Evolutionary conservation across 2,113 vertebrate species (phyloP).

Genomic region (Ciconia maguari): DNA sequence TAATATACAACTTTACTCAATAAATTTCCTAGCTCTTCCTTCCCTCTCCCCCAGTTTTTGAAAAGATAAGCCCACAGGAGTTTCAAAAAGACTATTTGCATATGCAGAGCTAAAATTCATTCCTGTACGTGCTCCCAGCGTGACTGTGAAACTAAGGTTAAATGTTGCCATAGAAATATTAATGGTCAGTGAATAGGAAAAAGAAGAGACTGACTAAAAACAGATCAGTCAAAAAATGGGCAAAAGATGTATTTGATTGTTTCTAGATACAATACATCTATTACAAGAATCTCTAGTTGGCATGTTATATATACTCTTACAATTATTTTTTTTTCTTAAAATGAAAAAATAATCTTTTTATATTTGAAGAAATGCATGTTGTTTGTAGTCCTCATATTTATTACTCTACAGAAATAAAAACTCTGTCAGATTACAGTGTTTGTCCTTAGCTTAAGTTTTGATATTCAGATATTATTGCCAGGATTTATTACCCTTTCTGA

Average conservation of each 20-base stretch:
- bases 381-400: not conserved
- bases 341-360: not conserved
- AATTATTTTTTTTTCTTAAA: not conserved
- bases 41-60: not conserved
- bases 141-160: not conserved
- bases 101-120: not conserved
- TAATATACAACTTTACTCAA: not conserved
- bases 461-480: not conserved
- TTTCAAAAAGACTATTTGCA: not conserved
- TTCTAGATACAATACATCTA: not conserved
- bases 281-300: not conserved
- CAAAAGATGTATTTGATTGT: not conserved
- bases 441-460: not conserved
- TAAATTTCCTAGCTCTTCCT: not conserved
- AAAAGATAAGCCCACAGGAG: not conserved
- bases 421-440: not conserved
- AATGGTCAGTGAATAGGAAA: not conserved
- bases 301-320: not conserved
- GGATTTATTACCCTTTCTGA: not conserved
- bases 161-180: not conserved
- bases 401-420: not conserved
- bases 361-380: not conserved
- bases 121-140: not conserved
- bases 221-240: not conserved
- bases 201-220: not conserved